phyloP scores from a whole-genome alignment of 2,113 vertebrate species.

The Halcyon senegalensis region DNA sequence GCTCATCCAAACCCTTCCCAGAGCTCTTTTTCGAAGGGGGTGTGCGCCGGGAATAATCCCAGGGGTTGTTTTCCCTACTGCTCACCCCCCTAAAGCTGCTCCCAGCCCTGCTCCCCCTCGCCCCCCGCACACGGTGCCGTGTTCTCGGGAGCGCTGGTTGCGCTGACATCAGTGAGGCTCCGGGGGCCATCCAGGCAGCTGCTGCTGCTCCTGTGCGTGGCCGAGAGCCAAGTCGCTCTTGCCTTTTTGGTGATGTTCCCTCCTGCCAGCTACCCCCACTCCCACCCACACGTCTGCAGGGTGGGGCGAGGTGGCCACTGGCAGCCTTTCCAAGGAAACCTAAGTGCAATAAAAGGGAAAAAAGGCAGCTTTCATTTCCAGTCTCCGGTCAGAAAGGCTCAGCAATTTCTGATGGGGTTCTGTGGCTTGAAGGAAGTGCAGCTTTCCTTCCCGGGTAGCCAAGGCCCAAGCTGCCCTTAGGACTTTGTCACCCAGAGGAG shows the following conservation, averaged over 20 bases:
- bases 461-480: not conserved
- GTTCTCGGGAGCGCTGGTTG: conserved; percentile 13
- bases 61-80: not conserved
- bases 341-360: not conserved
- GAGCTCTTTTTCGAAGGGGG: not conserved
- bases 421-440: not conserved
- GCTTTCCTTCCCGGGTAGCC: not conserved
- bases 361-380: not conserved
- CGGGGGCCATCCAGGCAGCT: conserved; percentile 58
- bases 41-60: fast-evolving
- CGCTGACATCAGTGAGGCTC: conserved; percentile 66
- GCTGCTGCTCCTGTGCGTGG: conserved; percentile 62
- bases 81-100: not conserved
- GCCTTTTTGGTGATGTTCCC: conserved; percentile 60
- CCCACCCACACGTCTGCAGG: conserved; percentile 44
- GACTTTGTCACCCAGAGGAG: conserved; percentile 19
- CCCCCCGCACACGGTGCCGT: not conserved
- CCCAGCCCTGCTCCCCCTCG: not conserved
- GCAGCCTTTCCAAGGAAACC: not conserved
- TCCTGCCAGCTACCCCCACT: conserved; percentile 33
- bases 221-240: conserved; percentile 31
- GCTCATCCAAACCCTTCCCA: not conserved
- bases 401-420: not conserved
- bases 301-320: conserved; percentile 44
- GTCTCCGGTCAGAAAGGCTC: not conserved